phyloP scores from a whole-genome alignment of 2,888 invertebrate genomes.

The Pseudeuparius sepicola region DNA sequence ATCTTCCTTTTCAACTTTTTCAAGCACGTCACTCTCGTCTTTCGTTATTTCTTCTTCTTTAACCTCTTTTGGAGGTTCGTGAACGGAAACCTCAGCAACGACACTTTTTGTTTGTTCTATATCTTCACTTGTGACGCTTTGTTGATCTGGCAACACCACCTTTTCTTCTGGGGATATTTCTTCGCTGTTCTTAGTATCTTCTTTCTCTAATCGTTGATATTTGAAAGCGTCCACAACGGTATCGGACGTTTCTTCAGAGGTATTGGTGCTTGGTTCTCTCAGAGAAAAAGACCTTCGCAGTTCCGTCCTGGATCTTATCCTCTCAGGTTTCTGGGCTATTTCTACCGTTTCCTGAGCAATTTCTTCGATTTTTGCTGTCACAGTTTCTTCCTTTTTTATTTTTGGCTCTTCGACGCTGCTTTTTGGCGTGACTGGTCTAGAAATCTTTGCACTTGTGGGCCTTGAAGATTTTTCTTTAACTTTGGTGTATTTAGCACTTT shows the following conservation, averaged over 20 bases:
- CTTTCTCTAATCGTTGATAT: slow-evolving; percentile 7
- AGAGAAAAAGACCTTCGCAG: no score
- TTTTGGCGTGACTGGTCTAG: background rate
- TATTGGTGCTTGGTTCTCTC: slow-evolving; percentile 27
- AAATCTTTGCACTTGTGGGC: slow-evolving; percentile 18
- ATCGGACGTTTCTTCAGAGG: slow-evolving; percentile 25
- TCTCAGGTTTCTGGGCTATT: slow-evolving; percentile 7
- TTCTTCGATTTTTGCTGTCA: slow-evolving; percentile 9
- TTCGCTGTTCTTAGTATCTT: slow-evolving; percentile 5
- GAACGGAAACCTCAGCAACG: slow-evolving; percentile 37
- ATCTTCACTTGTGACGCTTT: slow-evolving; percentile 36
- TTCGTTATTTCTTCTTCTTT: slow-evolving; percentile 21
- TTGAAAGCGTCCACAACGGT: slow-evolving; percentile 22
- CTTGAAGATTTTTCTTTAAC: slow-evolving; percentile 24
- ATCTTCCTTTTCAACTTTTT: slow-evolving; percentile 8
- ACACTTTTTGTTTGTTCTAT: slow-evolving; percentile 30
- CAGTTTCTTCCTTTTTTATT: slow-evolving; percentile 5
- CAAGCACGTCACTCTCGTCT: slow-evolving; percentile 7
- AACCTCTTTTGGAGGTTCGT: slow-evolving; percentile 32
- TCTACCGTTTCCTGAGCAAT: slow-evolving; percentile 6
- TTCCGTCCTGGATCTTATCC: no score
- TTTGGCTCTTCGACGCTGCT: background rate
- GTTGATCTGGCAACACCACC: slow-evolving; percentile 24
- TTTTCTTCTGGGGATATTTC: slow-evolving; percentile 5
- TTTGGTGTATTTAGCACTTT: slow-evolving; percentile 30